These are phyloP conservation scores for Synanthedon andrenaeformis DNA, from an alignment of 2,888 invertebrate species.

Conservation along the genomic window DNA sequence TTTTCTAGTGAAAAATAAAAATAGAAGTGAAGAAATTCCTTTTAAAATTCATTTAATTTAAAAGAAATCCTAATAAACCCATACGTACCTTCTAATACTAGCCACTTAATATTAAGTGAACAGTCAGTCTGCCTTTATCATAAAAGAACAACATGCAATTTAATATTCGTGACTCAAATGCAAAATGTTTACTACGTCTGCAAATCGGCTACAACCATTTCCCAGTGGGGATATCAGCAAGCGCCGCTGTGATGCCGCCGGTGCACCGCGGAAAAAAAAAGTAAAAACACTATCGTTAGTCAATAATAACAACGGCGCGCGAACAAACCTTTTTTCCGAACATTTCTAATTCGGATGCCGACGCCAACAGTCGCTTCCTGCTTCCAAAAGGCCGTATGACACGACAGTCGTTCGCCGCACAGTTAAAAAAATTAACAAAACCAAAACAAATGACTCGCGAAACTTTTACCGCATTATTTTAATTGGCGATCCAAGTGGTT, in stretches of 20 bases:
- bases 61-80: no score
- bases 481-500: constrained; percentile 16
- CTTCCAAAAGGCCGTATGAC: not conserved
- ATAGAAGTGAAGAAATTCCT: no score
- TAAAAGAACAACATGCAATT: no score
- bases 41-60: no score
- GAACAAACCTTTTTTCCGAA: constrained; percentile 38
- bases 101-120: no score
- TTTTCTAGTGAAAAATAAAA: no score
- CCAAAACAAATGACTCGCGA: constrained; percentile 1
- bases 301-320: constrained; percentile 49
- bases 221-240: constrained; percentile 50
- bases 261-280: constrained; percentile 57
- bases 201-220: constrained; percentile 33
- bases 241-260: constrained; percentile 19
- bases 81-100: no score
- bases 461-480: constrained; percentile 18
- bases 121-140: no score
- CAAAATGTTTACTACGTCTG: constrained; percentile 37
- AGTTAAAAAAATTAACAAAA: constrained; percentile 2
- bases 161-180: not conserved
- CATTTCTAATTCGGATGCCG: constrained; percentile 57
- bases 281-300: constrained; percentile 58
- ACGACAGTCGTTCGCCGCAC: constrained; percentile 1
- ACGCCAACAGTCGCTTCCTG: constrained; percentile 14